These are phyloP conservation scores for Dallia pectoralis DNA, from an alignment of 2,797 vertebrate species.

Conservation along the genomic window DNA sequence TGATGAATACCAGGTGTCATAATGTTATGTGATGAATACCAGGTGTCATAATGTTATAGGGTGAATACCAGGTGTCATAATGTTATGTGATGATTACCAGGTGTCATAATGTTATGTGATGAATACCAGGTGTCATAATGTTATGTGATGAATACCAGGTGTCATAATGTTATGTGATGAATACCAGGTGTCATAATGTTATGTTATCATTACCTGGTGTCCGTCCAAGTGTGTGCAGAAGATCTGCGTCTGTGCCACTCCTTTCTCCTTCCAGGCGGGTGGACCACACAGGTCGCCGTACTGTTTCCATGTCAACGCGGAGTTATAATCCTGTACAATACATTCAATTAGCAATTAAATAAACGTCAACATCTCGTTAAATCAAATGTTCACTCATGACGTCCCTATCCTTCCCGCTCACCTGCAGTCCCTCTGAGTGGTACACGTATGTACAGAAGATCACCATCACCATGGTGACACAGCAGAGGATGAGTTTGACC, in stretches of 20 bases:
- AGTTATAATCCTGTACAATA: slow-evolving; percentile 80
- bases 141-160: not conserved
- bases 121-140: not conserved
- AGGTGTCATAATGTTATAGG: too few relatives aligned
- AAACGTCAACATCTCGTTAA: not conserved
- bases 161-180: too few relatives aligned
- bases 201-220: slow-evolving; percentile 78
- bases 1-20: too few relatives aligned
- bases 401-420: slow-evolving; percentile 31
- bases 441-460: slow-evolving; percentile 92
- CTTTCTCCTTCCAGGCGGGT: slow-evolving; percentile 86
- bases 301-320: slow-evolving; percentile 88
- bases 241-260: slow-evolving; percentile 92
- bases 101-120: too few relatives aligned
- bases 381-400: not conserved
- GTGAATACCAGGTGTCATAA: too few relatives aligned
- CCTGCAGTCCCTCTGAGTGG: slow-evolving; percentile 89
- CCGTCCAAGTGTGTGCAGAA: slow-evolving; percentile 93
- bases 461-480: slow-evolving; percentile 84
- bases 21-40: too few relatives aligned
- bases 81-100: too few relatives aligned
- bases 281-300: slow-evolving; percentile 88
- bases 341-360: not conserved
- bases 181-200: too few relatives aligned
- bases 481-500: slow-evolving; percentile 92